phyloP scores from a whole-genome alignment of 2,797 vertebrate species.

The Pangasius djambal region DNA sequence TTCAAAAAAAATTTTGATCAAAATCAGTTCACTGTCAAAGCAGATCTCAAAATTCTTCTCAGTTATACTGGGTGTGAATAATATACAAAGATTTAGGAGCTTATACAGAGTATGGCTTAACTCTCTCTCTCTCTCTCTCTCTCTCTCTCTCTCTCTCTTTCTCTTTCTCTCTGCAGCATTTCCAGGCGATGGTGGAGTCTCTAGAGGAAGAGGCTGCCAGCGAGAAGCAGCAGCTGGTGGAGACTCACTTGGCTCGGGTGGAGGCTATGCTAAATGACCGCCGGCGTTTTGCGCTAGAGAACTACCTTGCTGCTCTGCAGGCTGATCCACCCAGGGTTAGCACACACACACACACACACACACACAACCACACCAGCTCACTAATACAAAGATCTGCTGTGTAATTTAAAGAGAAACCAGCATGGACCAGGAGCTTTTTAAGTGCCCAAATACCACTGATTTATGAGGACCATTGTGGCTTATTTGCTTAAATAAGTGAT shows the following conservation, averaged over 20 bases:
- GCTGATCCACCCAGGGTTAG: constrained; percentile 88
- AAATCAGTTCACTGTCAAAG: no score
- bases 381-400: background rate
- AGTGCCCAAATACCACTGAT: background rate
- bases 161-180: constrained; percentile 78
- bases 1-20: no score
- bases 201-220: constrained; percentile 96
- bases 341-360: background rate
- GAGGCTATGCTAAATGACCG: constrained; percentile 96
- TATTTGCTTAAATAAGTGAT: background rate
- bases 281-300: constrained; percentile 93
- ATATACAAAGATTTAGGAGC: no score
- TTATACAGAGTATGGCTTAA: no score
- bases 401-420: background rate
- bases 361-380: background rate
- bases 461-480: background rate
- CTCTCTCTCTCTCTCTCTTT: background rate
- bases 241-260: constrained; percentile 94
- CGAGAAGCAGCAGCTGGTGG: constrained; percentile 96
- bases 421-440: background rate
- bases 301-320: constrained; percentile 93
- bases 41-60: no score
- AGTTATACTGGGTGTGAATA: no score
- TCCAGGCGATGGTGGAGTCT: constrained; percentile 95
- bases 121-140: no score